Evolutionary conservation across 1,140 invertebrate species (phyloP), one percentile per base, ranked within the genome.

Genomic region (Geopemphigus sp.): DNA sequence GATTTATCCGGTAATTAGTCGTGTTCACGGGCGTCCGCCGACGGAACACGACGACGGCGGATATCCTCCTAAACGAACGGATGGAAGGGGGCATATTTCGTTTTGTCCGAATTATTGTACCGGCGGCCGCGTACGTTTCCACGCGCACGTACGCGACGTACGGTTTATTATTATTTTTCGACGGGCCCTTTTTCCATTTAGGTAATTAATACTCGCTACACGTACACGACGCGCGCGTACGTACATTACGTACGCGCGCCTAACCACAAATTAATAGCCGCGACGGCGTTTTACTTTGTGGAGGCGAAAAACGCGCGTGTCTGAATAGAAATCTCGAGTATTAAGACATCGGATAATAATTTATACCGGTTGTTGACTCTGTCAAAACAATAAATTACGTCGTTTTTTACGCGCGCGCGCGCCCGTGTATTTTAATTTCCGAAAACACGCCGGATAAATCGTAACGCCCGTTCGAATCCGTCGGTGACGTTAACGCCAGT

Each of bases 321-420:
- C 24, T n/a, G 24, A 54, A 53, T 29, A 53, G 47, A 72, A 72
- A 72, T 72, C 26, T 68, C 50, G 22, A 68, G 39, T 50, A n/a
- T n/a, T n/a, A 17, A 68, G 66, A 68, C 47, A 53, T 53, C 66
- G 12, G 50, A 53, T 53, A 17, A 70, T 70, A 72, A 54, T 50
- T 68, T 72, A 72, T 72, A 72, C 53, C 47, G 68, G 68, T 54
- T 29, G 17, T 54, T 54, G 17, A 22, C 17, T 45, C 54, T 50
- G 72, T 76, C 15, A 76, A 59, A 76, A 76, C n/a, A 45, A 50
- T 59, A 45, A 57, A 76, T 76, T 57, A 59, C 54, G 54, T 29
- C 54, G 15, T 74, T 74, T 56, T 74, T 12, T 11, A n/a, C n/a
- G n/a, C n/a, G n/a, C n/a, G n/a, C n/a, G n/a, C n/a, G n/a, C 45